Evolutionary conservation across 1,140 invertebrate genomes (phyloP).

Genomic region (Papilio polyxenes): DNA sequence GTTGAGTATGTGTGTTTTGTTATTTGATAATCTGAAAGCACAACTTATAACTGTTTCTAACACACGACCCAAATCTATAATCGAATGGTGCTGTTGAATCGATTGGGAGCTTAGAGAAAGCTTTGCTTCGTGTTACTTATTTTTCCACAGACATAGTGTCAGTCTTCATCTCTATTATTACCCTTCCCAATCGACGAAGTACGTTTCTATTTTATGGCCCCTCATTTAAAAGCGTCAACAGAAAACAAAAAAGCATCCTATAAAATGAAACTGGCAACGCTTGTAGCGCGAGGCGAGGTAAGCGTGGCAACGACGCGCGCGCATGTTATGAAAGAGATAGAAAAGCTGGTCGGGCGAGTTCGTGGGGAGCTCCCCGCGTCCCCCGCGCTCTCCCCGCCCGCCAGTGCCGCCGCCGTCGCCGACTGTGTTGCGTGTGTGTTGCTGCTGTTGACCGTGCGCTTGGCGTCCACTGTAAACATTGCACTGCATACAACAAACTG

Average conservation of each 20-base stretch:
- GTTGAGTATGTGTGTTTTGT: neutral
- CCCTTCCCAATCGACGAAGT: constrained; percentile 57
- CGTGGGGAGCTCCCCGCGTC: constrained; percentile 57
- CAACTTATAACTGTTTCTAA: constrained; percentile 13
- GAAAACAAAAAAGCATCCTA: constrained; percentile 73
- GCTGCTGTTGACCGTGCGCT: constrained; percentile 47
- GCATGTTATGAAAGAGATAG: constrained; percentile 71
- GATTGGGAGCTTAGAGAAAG: constrained; percentile 5
- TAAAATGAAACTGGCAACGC: constrained; percentile 62
- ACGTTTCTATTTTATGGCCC: constrained; percentile 74
- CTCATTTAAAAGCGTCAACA: constrained; percentile 74
- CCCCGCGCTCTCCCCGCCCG: constrained; percentile 42
- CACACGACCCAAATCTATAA: constrained; percentile 10
- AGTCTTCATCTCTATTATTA: constrained; percentile 40
- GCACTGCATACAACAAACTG: constrained; percentile 52
- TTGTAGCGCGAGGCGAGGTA: constrained; percentile 52
- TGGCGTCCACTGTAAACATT: constrained; percentile 61
- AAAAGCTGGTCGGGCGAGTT: constrained; percentile 69
- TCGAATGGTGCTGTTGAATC: neutral
- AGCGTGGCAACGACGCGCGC: constrained; percentile 73
- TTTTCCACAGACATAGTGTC: constrained; percentile 5
- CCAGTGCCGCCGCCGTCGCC: constrained; percentile 65
- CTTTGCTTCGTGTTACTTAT: constrained; percentile 29
- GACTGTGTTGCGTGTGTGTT: constrained; percentile 58
- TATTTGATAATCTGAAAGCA: neutral